These are phyloP conservation scores for Pinna nobilis DNA, from an alignment of 1,140 invertebrate genomes.

Conservation along the genomic window DNA sequence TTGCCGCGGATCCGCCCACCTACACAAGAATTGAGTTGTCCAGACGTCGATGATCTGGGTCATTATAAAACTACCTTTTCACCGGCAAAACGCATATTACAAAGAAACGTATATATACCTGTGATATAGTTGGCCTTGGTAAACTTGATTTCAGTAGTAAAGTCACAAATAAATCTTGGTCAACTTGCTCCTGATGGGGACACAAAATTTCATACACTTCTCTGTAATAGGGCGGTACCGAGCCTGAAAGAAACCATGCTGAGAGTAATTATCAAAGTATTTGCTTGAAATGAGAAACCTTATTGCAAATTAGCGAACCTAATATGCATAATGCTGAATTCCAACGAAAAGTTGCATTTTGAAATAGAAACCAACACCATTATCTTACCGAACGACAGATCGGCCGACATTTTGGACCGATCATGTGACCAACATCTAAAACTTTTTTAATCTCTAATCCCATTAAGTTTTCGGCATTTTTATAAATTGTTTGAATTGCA, in stretches of 20 bases:
- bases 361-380: neutral
- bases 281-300: neutral
- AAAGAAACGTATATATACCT: constrained; percentile 72
- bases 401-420: constrained; percentile 72
- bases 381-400: constrained; percentile 50
- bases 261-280: neutral
- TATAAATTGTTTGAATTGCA: too few relatives aligned
- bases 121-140: constrained; percentile 78
- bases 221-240: constrained; percentile 80
- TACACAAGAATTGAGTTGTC: neutral
- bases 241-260: constrained; percentile 75
- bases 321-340: too few relatives aligned
- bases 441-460: too few relatives aligned
- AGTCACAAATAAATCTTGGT: constrained; percentile 80
- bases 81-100: neutral
- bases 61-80: neutral
- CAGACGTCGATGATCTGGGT: too few relatives aligned
- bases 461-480: too few relatives aligned
- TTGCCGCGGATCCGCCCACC: neutral
- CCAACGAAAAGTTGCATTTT: too few relatives aligned
- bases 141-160: constrained; percentile 80
- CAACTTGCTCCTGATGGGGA: constrained; percentile 79
- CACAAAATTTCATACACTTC: constrained; percentile 81
- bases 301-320: too few relatives aligned
- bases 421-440: constrained; percentile 65